Evolutionary conservation across 2,113 vertebrate species (phyloP).

Genomic region (Takifugu bimaculatus): DNA sequence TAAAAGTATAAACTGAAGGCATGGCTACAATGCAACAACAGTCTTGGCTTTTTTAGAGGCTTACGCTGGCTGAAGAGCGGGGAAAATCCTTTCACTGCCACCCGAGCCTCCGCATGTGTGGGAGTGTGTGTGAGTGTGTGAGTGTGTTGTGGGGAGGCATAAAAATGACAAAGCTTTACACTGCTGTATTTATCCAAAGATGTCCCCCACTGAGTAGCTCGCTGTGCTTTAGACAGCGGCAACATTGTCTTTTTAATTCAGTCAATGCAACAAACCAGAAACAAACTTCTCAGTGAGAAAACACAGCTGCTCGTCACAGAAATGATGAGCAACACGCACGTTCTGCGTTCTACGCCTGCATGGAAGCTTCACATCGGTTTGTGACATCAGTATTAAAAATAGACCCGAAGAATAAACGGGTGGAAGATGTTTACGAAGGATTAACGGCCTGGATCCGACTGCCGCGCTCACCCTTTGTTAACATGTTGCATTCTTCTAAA

Average conservation of each 20-base stretch:
- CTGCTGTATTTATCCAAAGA: neutral
- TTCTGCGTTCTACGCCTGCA: no score
- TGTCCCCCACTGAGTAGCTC: neutral
- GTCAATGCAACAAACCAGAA: no score
- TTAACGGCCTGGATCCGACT: neutral
- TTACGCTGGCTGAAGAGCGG: constrained; percentile 11
- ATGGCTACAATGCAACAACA: constrained; percentile 3
- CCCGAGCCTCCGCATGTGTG: neutral
- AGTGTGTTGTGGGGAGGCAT: neutral
- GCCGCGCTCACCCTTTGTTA: neutral
- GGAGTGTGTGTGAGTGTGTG: neutral
- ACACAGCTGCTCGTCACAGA: no score
- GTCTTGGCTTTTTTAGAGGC: constrained; percentile 19
- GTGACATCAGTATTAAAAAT: no score
- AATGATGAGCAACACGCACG: no score
- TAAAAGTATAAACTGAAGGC: neutral
- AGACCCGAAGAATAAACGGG: no score
- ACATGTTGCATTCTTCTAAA: neutral
- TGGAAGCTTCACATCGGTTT: no score
- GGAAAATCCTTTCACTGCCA: constrained; percentile 14
- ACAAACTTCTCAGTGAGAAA: no score
- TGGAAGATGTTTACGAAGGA: neutral
- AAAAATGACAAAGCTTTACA: constrained; percentile 18
- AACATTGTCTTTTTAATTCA: no score
- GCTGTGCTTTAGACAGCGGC: no score